These are phyloP conservation scores for Drosophila hydei DNA, from an alignment of 1,140 invertebrate species.

Conservation along the genomic window DNA sequence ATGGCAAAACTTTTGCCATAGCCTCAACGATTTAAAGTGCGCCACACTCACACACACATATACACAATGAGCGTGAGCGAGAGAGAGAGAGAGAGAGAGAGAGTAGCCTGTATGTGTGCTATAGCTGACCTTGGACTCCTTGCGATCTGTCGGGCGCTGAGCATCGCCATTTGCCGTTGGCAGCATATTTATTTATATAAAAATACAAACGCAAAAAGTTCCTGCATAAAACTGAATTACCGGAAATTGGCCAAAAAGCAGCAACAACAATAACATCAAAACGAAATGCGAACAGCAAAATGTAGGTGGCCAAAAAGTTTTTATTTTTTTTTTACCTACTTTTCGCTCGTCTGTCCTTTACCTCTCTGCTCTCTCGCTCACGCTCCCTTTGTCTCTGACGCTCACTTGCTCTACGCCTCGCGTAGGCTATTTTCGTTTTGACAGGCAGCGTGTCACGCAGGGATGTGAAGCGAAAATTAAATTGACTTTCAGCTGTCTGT, in stretches of 20 bases:
- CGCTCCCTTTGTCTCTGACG: not conserved
- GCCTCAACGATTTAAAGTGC: slow-evolving; percentile 43
- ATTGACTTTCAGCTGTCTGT: not conserved
- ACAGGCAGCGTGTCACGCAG: not conserved
- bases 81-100: no score
- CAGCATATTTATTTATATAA: slow-evolving; percentile 58
- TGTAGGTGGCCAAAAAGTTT: slow-evolving; percentile 69
- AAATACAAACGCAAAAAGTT: slow-evolving; percentile 70
- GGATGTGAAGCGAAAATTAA: no score
- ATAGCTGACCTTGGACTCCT: slow-evolving; percentile 45
- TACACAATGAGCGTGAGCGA: no score
- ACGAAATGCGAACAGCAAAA: slow-evolving; percentile 63
- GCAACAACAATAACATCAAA: slow-evolving; percentile 50
- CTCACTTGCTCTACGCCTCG: not conserved
- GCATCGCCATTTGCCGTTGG: slow-evolving; percentile 29
- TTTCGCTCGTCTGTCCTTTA: not conserved
- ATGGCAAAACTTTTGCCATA: slow-evolving; percentile 49
- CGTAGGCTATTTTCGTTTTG: not conserved
- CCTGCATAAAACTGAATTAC: slow-evolving; percentile 81
- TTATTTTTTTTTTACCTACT: slow-evolving; percentile 40
- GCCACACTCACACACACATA: slow-evolving; percentile 4
- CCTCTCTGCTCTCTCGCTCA: not conserved
- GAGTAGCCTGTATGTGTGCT: not conserved
- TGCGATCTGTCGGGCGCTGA: slow-evolving; percentile 15
- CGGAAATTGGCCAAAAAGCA: slow-evolving; percentile 77